Percentiles rank a stretch among this genome's conserved stretches.
Evolutionary conservation across 2,113 vertebrate species (phyloP).

Genomic region (Sander vitreus): DNA sequence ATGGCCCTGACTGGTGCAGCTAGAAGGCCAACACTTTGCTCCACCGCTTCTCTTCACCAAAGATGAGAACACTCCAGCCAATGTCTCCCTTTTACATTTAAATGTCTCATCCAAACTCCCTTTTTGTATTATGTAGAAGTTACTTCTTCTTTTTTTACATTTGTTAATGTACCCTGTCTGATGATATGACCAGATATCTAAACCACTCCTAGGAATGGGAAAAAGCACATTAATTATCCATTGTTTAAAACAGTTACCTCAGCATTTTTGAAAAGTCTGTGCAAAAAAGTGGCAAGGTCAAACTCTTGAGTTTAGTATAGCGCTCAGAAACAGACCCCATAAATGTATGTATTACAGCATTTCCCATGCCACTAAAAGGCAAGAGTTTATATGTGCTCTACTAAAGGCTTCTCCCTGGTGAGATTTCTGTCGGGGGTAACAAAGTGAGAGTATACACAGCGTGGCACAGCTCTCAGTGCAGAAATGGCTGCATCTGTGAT

Average conservation of each 20-base stretch:
- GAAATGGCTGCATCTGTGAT: conserved; percentile 68
- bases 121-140: neutral
- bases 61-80: conserved; percentile 18
- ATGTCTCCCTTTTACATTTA: conserved; percentile 28
- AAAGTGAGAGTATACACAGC: conserved; percentile 74
- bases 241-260: conserved; percentile 60
- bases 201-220: conserved; percentile 11
- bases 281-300: conserved; percentile 64
- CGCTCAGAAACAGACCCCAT: conserved; percentile 52
- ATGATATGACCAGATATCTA: conserved; percentile 32
- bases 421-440: conserved; percentile 77
- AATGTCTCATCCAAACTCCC: conserved; percentile 7
- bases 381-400: conserved; percentile 73
- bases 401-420: conserved; percentile 77
- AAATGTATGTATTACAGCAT: conserved; percentile 71
- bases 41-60: neutral
- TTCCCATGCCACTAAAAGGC: conserved; percentile 71
- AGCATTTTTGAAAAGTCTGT: conserved; percentile 43
- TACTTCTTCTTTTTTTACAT: neutral
- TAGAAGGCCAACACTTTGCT: conserved; percentile 20
- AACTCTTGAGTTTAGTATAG: conserved; percentile 67
- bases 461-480: conserved; percentile 51
- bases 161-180: conserved; percentile 34
- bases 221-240: conserved; percentile 57
- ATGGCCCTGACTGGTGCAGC: conserved; percentile 46